Evolutionary conservation across 2,888 invertebrate species (phyloP).

Genomic region (Lasioglossum villosulum): DNA sequence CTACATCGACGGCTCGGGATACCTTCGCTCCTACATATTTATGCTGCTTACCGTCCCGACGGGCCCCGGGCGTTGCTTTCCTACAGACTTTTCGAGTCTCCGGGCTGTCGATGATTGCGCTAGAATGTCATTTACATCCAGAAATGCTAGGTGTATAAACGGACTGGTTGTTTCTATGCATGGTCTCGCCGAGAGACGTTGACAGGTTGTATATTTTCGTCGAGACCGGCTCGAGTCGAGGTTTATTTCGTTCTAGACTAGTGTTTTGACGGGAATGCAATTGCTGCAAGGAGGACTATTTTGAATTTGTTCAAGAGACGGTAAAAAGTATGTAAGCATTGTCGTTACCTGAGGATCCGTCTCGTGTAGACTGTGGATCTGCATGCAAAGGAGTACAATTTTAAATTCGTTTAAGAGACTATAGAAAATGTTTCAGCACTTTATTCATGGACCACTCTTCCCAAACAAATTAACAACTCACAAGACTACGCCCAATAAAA

Average conservation of each 20-base stretch:
- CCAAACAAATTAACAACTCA: not conserved
- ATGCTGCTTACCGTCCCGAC: not conserved
- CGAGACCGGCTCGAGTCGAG: not conserved
- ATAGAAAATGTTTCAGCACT: not conserved
- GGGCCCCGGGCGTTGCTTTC: not conserved
- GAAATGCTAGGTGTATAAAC: not conserved
- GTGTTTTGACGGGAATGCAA: not conserved
- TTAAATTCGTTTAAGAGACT: not conserved
- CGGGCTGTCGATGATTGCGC: not conserved
- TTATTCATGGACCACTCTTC: not conserved
- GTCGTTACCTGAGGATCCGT: no score
- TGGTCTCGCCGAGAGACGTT: not conserved
- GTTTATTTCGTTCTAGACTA: not conserved
- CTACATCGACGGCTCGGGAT: not conserved
- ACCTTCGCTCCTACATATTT: slow-evolving; percentile 1
- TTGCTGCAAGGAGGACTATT: not conserved
- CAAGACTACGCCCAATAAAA: not conserved
- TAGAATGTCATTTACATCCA: slow-evolving; percentile 3
- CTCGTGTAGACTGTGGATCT: no score
- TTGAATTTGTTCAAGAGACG: not conserved
- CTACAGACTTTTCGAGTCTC: not conserved
- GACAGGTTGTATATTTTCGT: not conserved
- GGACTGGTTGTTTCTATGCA: not conserved
- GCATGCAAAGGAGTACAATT: not conserved
- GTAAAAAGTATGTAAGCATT: not conserved